Conservation (phyloP, 2,888 invertebrate species). For the Nycteola revayana region DNA sequence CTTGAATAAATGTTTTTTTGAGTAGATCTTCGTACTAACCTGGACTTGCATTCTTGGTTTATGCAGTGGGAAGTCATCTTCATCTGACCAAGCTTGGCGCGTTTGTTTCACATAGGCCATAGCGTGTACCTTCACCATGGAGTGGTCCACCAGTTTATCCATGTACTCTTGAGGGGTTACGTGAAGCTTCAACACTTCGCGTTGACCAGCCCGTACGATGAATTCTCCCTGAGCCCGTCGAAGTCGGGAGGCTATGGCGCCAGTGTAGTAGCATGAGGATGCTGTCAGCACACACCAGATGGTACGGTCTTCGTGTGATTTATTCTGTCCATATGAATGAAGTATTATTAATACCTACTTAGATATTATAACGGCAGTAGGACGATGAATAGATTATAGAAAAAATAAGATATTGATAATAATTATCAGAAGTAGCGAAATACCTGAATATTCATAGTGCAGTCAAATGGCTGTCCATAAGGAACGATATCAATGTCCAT, state of each 20-base stretch:
- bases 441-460: slow-evolving; percentile 84
- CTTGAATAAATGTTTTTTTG: neutral
- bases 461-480: slow-evolving; percentile 85
- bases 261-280: slow-evolving; percentile 86
- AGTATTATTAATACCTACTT: neutral
- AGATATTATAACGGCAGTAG: neutral
- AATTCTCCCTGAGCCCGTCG: slow-evolving; percentile 84
- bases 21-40: slow-evolving; percentile 51
- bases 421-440: neutral
- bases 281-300: slow-evolving; percentile 84
- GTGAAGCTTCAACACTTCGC: slow-evolving; percentile 83
- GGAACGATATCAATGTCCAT: slow-evolving; percentile 85
- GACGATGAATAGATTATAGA: neutral
- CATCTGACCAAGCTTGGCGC: slow-evolving; percentile 87
- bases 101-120: slow-evolving; percentile 88
- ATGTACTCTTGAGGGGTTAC: slow-evolving; percentile 86
- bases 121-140: slow-evolving; percentile 87
- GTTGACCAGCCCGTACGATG: slow-evolving; percentile 82
- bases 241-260: slow-evolving; percentile 84
- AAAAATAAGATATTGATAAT: neutral
- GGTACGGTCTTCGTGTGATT: slow-evolving; percentile 83
- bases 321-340: slow-evolving; percentile 67
- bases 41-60: slow-evolving; percentile 86
- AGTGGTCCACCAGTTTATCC: slow-evolving; percentile 86
- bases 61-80: slow-evolving; percentile 86